A percentile compares a stretch with the other conserved stretches of the same genome.
Evolutionary conservation across 2,888 invertebrate genomes (phyloP).

Genomic region (Globia sparganii): DNA sequence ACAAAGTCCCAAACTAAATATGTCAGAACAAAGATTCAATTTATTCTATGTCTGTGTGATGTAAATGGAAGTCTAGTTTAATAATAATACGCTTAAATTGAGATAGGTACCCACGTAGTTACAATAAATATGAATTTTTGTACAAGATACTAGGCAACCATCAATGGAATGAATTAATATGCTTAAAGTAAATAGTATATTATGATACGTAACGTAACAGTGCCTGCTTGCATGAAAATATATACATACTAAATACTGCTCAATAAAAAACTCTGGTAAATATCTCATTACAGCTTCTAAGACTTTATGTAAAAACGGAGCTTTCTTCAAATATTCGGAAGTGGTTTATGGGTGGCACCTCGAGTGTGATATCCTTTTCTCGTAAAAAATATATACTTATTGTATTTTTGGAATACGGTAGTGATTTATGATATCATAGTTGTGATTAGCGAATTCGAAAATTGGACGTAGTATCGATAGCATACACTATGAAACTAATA

Average conservation of each 20-base stretch:
- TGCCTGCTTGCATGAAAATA: slow-evolving; percentile 20
- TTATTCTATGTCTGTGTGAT: slow-evolving; percentile 12
- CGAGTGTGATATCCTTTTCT: slow-evolving; percentile 25
- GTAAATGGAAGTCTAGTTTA: slow-evolving; percentile 27
- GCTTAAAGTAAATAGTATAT: slow-evolving; percentile 19
- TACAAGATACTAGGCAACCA: slow-evolving; percentile 23
- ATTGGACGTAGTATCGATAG: slow-evolving; percentile 28
- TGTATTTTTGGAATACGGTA: slow-evolving; percentile 57
- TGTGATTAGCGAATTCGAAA: slow-evolving; percentile 31
- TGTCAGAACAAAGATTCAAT: background rate
- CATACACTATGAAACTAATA: background rate
- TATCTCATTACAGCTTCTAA: slow-evolving; percentile 29
- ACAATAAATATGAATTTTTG: slow-evolving; percentile 29
- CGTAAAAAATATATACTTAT: slow-evolving; percentile 32
- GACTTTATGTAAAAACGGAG: slow-evolving; percentile 10
- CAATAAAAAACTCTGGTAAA: slow-evolving; percentile 9
- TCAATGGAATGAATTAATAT: slow-evolving; percentile 26
- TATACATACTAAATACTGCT: slow-evolving; percentile 17
- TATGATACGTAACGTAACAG: slow-evolving; percentile 5
- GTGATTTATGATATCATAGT: slow-evolving; percentile 30
- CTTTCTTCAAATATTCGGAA: slow-evolving; percentile 9
- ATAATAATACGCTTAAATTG: slow-evolving; percentile 12
- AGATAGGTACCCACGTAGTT: slow-evolving; percentile 20
- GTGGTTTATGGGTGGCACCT: slow-evolving; percentile 39
- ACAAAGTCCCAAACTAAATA: background rate